These are phyloP conservation scores for Stictonetta naevosa DNA, from an alignment of 2,113 vertebrate species.

Conservation along the genomic window DNA sequence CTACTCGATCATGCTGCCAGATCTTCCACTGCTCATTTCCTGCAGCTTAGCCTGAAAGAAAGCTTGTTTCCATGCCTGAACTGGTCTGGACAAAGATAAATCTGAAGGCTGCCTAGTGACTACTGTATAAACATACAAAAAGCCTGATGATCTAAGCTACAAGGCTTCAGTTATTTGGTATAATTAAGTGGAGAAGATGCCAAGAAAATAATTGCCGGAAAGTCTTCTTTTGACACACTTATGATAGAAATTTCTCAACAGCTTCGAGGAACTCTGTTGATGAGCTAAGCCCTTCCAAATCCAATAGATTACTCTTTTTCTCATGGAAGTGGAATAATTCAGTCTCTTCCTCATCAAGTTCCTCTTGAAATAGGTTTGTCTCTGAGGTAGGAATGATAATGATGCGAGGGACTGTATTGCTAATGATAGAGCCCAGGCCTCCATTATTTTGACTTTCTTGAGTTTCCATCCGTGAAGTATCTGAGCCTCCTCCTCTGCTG, in stretches of 20 bases:
- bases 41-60: conserved; percentile 7
- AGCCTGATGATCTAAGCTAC: conserved; percentile 11
- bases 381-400: conserved; percentile 75
- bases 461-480: neutral
- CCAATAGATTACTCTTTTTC: conserved; percentile 62
- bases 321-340: conserved; percentile 48
- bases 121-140: conserved; percentile 20
- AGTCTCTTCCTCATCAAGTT: conserved; percentile 31
- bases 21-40: conserved; percentile 31
- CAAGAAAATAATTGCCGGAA: conserved; percentile 44
- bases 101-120: conserved; percentile 38
- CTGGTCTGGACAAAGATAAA: conserved; percentile 30
- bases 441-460: neutral
- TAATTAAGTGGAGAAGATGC: conserved; percentile 22
- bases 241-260: conserved; percentile 72
- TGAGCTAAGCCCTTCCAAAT: conserved; percentile 64
- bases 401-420: conserved; percentile 58
- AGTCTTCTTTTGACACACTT: conserved; percentile 21
- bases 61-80: conserved; percentile 16
- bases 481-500: neutral
- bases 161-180: conserved; percentile 50
- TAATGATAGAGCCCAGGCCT: conserved; percentile 14
- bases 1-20: neutral
- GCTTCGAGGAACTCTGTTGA: conserved; percentile 66
- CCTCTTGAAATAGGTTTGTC: conserved; percentile 33